Percentiles rank a stretch among this genome's conserved stretches.
phyloP scores from a whole-genome alignment of 23 tunicate genomes.

The Corella eumyota region DNA sequence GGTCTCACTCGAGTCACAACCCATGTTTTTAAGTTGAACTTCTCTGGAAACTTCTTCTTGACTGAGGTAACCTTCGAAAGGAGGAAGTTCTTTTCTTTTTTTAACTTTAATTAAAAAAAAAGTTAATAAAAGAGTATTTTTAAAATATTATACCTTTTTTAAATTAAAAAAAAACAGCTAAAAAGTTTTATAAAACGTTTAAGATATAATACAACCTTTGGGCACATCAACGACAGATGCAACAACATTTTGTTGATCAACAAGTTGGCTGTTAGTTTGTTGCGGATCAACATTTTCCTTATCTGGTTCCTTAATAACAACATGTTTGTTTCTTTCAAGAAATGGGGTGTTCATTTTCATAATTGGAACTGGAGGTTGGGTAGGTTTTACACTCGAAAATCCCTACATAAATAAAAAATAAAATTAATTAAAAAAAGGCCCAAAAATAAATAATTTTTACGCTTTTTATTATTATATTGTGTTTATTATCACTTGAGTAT shows the following conservation, averaged over 20 bases:
- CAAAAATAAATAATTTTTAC: too few relatives aligned
- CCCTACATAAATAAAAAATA: too few relatives aligned
- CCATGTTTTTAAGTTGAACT: conserved; percentile 2
- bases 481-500: too few relatives aligned
- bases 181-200: neutral
- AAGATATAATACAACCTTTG: too few relatives aligned
- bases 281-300: conserved; percentile 15
- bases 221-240: too few relatives aligned
- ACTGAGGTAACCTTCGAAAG: conserved; percentile 27
- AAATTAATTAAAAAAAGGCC: too few relatives aligned
- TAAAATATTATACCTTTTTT: too few relatives aligned
- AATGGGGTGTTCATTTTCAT: conserved; percentile 8
- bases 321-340: conserved; percentile 1
- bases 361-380: conserved; percentile 10
- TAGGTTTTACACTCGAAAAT: too few relatives aligned
- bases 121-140: neutral
- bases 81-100: neutral
- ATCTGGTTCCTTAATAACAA: neutral
- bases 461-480: too few relatives aligned
- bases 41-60: conserved; percentile 20
- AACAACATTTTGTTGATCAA: too few relatives aligned
- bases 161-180: conserved; percentile 5
- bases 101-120: neutral
- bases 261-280: neutral
- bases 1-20: conserved; percentile 5